A percentile compares a stretch with the other conserved stretches of the same genome.
Evolutionary conservation across 2,797 vertebrate species (phyloP).

Genomic region (Falco naumanni): DNA sequence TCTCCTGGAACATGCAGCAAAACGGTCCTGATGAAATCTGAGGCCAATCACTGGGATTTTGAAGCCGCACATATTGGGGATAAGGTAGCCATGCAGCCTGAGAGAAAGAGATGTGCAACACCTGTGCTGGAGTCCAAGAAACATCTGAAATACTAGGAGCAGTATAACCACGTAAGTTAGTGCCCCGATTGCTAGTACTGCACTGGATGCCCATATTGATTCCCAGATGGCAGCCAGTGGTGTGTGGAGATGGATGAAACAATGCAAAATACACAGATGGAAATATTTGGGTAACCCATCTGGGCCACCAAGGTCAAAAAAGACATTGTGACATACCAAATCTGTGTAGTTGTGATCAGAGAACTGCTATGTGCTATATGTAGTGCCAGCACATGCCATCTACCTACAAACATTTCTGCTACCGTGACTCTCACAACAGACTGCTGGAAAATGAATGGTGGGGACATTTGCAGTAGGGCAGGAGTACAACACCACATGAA

Average conservation of each 20-base stretch:
- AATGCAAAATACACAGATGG: neutral
- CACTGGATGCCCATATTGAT: neutral
- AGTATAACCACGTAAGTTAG: neutral
- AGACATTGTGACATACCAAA: neutral
- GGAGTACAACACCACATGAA: neutral
- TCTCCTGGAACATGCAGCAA: fast-evolving
- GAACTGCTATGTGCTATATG: neutral
- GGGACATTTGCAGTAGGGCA: neutral
- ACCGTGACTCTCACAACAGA: slow-evolving; percentile 10
- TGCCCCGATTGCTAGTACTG: neutral
- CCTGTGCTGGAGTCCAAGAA: neutral
- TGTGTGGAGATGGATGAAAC: neutral
- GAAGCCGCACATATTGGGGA: neutral
- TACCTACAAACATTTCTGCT: slow-evolving; percentile 42
- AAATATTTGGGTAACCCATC: slow-evolving; percentile 35
- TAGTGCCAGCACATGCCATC: slow-evolving; percentile 9
- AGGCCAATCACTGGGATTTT: neutral
- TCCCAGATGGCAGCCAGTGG: neutral
- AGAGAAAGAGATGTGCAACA: neutral
- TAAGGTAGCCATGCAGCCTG: neutral
- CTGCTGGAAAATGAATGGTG: neutral
- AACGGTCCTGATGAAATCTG: neutral
- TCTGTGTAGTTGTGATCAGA: slow-evolving; percentile 5
- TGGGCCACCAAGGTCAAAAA: slow-evolving; percentile 25
- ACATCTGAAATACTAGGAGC: neutral